phyloP scores from a whole-genome alignment of 2,888 invertebrate genomes.

The Lycophotia porphyrea region DNA sequence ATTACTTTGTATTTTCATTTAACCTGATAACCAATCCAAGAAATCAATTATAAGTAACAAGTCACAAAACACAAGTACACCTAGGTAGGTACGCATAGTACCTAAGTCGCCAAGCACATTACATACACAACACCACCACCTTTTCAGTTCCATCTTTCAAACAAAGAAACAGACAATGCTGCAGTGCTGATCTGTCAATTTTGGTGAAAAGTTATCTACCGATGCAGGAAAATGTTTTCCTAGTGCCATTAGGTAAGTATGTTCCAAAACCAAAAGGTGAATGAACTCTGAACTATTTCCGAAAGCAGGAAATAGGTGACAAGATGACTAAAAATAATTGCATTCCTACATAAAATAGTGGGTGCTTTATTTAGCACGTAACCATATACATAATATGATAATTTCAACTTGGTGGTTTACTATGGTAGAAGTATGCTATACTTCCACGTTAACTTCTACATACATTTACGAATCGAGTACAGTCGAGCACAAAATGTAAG shows the following conservation, averaged over 20 bases:
- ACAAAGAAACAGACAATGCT: neutral
- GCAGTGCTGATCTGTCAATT: neutral
- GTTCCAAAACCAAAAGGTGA: slow-evolving; percentile 35
- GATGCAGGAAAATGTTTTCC: neutral
- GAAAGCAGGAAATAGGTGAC: slow-evolving; percentile 34
- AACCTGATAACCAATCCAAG: neutral
- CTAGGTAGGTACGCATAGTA: neutral
- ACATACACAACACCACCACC: neutral
- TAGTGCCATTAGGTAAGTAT: neutral
- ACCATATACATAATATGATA: no score
- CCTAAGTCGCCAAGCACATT: neutral
- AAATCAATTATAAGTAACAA: neutral
- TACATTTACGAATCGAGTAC: no score
- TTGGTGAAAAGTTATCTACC: neutral
- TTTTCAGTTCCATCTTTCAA: neutral
- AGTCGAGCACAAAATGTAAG: no score
- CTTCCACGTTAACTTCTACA: no score
- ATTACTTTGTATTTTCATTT: slow-evolving; percentile 57
- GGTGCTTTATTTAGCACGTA: neutral
- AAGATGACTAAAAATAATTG: slow-evolving; percentile 21
- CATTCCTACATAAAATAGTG: neutral
- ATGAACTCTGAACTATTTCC: slow-evolving; percentile 54
- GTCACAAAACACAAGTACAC: neutral
- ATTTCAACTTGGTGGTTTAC: no score
- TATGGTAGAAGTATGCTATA: no score